These are phyloP conservation scores for Hypothenemus hampei DNA, from an alignment of 1,140 invertebrate species.

Conservation along the genomic window DNA sequence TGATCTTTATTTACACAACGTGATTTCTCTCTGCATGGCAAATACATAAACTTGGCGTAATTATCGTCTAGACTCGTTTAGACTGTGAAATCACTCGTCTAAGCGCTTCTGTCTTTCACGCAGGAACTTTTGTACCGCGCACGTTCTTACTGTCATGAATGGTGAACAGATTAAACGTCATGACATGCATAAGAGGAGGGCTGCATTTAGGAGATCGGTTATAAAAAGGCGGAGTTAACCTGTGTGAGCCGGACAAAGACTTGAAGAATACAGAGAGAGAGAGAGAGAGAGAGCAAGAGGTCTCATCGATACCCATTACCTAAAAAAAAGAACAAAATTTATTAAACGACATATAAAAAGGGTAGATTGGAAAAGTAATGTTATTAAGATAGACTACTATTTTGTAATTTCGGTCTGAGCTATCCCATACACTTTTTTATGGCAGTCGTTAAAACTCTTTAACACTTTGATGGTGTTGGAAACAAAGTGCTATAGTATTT, in stretches of 20 bases:
- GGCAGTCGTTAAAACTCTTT: constrained; percentile 5
- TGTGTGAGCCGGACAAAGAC: constrained; percentile 22
- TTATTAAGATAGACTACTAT: constrained; percentile 32
- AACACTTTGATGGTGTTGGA: constrained; percentile 1
- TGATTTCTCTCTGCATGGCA: constrained; percentile 32
- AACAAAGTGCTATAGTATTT: too few relatives aligned
- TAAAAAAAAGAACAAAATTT: constrained; percentile 35
- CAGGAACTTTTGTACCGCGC: constrained; percentile 14
- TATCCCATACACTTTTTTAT: constrained; percentile 11
- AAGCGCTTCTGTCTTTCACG: constrained; percentile 7
- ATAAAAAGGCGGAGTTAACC: constrained; percentile 37
- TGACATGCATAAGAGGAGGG: constrained; percentile 40
- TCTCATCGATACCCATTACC: constrained; percentile 31
- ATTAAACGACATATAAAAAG: constrained; percentile 34
- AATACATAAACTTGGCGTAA: constrained; percentile 33
- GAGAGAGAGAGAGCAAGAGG: constrained; percentile 24
- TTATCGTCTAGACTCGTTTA: constrained; percentile 16
- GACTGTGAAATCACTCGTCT: constrained; percentile 20
- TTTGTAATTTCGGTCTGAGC: constrained; percentile 23
- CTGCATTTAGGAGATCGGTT: constrained; percentile 36
- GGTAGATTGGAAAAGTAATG: constrained; percentile 36
- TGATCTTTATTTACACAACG: constrained; percentile 33
- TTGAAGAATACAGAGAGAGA: constrained; percentile 8
- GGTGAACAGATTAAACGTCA: constrained; percentile 37
- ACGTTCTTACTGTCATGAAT: constrained; percentile 35